Base-by-base conservation (phyloP, 2,797 vertebrate species). In the Miichthys miiuy region DNA sequence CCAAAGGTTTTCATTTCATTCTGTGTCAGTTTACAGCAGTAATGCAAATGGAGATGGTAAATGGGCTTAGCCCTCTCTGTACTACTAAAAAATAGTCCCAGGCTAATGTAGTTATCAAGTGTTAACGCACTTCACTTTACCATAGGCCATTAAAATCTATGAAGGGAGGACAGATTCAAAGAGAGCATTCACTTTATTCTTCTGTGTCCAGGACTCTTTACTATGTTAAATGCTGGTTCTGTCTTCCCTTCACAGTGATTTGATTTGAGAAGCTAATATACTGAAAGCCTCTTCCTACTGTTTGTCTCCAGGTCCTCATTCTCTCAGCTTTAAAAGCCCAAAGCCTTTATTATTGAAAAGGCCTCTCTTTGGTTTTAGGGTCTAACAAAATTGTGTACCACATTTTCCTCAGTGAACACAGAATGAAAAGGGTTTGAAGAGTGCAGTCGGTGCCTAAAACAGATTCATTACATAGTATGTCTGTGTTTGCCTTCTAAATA, bases 231-330 rank as follows among this genome's bases (percentile, higher is more conserved):
- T 79, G 77, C 82, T 79, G 79, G 52, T 68, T 84, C 77, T 76
- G 79, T 83, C 77, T 84, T 92, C 80, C 66, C 83, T 85, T 83
- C 77, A 72, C 68, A 68, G 78, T 92, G 85, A 93, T 92, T 93
- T 92, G 91, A 93, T 92, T 92, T 94, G 90, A 93, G 89, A 87
- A 86, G 82, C 89, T 94, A 93, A 94, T 93, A 88, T 84, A 84
- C 79, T 93, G 90, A 94, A 92, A 94, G 93, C 93, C 79, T 88
- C 57, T 58, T 77, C 68, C 75, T 67, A 68, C 87, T 81, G 75
- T 90, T 88, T 86, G 75, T 81, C 86, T 87, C 70, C 73, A 78
- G 78, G 77, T 72, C 41, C 77, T 78, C 84, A 72, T 88, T 91
- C 88, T 84, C 71, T 82, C 78, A 55, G 79, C 89, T 90, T 91